Percentiles rank a stretch among this genome's conserved stretches.
Conservation (phyloP, 2,888 invertebrate species). For the Latheticus oryzae region DNA sequence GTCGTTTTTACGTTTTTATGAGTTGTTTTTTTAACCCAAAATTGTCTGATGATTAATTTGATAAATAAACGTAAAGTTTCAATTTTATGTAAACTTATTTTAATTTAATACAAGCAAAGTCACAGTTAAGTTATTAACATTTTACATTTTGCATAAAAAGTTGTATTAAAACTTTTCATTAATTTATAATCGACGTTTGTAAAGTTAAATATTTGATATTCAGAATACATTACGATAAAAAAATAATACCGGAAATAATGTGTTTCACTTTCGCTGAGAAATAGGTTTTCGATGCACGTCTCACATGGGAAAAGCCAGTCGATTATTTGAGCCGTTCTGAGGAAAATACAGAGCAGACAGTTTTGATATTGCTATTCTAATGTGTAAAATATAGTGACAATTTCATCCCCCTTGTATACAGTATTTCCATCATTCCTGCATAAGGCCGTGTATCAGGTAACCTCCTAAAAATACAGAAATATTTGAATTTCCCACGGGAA, state of each 20-base stretch:
- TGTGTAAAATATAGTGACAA: slow-evolving; percentile 62
- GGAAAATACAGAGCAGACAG: slow-evolving; percentile 56
- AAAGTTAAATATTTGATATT: too few relatives aligned
- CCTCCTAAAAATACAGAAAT: slow-evolving; percentile 60
- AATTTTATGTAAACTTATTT: too few relatives aligned
- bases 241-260: slow-evolving; percentile 47
- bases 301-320: slow-evolving; percentile 53
- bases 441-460: slow-evolving; percentile 59
- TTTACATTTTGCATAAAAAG: too few relatives aligned
- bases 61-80: too few relatives aligned
- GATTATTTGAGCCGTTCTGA: slow-evolving; percentile 55
- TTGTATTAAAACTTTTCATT: too few relatives aligned
- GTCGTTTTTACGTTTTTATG: too few relatives aligned
- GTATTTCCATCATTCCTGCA: slow-evolving; percentile 60
- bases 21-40: too few relatives aligned
- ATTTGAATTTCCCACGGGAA: slow-evolving; percentile 63
- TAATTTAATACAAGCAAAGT: too few relatives aligned
- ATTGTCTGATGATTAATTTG: too few relatives aligned
- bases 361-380: slow-evolving; percentile 61
- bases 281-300: slow-evolving; percentile 52
- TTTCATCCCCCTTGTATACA: slow-evolving; percentile 59
- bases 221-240: slow-evolving; percentile 42
- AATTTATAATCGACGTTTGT: too few relatives aligned
- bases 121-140: too few relatives aligned
- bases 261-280: slow-evolving; percentile 51